Conservation (phyloP, 1,140 invertebrate genomes). For the Apis laboriosa region DNA sequence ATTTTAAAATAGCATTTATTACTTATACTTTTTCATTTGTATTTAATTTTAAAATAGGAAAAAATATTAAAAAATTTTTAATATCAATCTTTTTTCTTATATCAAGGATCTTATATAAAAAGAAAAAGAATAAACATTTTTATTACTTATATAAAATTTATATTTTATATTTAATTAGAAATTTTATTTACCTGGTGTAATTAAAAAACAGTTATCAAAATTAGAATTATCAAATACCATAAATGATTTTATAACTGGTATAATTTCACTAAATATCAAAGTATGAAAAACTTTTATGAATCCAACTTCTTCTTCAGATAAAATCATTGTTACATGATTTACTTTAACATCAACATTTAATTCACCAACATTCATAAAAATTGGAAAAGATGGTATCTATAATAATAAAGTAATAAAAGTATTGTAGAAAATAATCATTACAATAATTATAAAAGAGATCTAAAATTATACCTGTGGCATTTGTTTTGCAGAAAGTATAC, state of each 20-base stretch:
- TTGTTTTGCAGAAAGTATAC: conserved; percentile 82
- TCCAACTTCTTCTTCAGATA: conserved; percentile 82
- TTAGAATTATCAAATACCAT: conserved; percentile 86
- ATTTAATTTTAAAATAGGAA: background rate
- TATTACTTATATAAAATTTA: background rate
- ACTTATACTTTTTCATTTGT: background rate
- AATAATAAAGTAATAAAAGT: background rate
- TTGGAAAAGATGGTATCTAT: conserved; percentile 90
- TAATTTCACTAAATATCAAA: conserved; percentile 86
- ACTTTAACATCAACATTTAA: conserved; percentile 84
- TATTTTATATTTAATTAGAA: conserved; percentile 17
- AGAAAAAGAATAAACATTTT: background rate
- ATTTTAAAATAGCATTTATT: background rate
- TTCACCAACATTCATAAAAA: conserved; percentile 92
- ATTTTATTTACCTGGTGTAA: conserved; percentile 85
- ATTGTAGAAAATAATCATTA: conserved; percentile 6
- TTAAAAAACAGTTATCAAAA: conserved; percentile 86
- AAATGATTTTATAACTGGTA: conserved; percentile 89
- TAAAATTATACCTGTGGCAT: conserved; percentile 79
- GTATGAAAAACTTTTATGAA: conserved; percentile 83
- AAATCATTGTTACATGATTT: conserved; percentile 79
- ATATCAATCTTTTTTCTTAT: background rate
- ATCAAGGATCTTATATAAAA: background rate
- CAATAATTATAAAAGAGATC: background rate
- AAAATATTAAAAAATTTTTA: background rate